Conservation (phyloP, 2,888 invertebrate species). For the Heliconius sara region DNA sequence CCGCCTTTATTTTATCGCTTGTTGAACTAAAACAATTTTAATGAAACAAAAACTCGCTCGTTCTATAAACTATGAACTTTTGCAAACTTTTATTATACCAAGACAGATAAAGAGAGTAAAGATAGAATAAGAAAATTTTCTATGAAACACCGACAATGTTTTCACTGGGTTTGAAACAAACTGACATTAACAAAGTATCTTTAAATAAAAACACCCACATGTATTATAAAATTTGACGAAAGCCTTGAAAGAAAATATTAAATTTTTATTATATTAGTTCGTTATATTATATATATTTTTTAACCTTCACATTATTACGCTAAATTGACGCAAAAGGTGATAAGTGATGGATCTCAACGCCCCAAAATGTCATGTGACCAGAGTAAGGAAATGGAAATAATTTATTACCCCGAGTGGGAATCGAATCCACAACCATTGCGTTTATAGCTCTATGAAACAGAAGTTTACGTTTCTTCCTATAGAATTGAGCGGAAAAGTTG, state of each 20-base stretch:
- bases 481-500: no score
- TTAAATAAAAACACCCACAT: neutral
- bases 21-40: constrained; percentile 37
- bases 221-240: neutral
- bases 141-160: constrained; percentile 23
- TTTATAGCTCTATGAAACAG: no score
- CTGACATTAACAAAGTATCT: constrained; percentile 23
- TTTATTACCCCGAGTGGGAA: neutral
- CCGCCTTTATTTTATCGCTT: constrained; percentile 24
- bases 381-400: neutral
- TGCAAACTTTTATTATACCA: constrained; percentile 24
- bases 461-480: no score
- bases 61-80: constrained; percentile 34
- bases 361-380: neutral
- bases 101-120: constrained; percentile 14
- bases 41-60: constrained; percentile 36
- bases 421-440: neutral
- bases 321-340: no score
- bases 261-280: no score
- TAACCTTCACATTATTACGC: no score
- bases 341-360: neutral
- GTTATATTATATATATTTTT: no score
- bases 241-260: neutral
- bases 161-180: constrained; percentile 11
- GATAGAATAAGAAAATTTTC: constrained; percentile 10